Base-by-base conservation (phyloP, 92 coral and sea anemone species). In the Plumapathes pennacea region DNA sequence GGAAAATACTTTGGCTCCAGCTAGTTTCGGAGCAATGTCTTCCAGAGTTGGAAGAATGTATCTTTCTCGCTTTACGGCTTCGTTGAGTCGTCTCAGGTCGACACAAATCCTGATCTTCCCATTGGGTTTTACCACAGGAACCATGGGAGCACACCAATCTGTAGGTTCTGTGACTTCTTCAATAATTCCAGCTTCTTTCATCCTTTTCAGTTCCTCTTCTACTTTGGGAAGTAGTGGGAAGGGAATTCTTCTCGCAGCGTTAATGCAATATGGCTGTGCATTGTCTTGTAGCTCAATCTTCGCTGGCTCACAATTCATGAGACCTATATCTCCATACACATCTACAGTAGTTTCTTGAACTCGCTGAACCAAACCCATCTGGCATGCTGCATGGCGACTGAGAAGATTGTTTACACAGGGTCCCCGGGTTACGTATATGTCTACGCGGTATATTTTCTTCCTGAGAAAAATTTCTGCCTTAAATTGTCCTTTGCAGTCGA, bases 81-180 rank as follows among this genome's bases (percentile, higher is more conserved):
- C 88, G 10, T 50, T 67, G 9, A 69, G 47, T 54, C 54, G 59
- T 57, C 70, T 53, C 13, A 31, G 51, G 46, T 59, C 77, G 6
- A 74, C 83, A 8, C 79, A 82, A 9, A 74, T 82, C 11, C 80
- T 26, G n/a, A 63, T 31, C 7, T 60, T 21, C 4, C 72, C 66
- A 40, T 69, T 68, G 40, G 68, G 50, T 13, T 59, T 77, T 6
- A 54, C 53, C 5, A 68, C 68, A 0, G 40, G 72, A 18, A 73
- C 71, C 63, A 65, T 61, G 17, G 81, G 81, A 37, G 88, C 76
- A 52, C 81, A 72, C 81, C 88, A 80, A n/a, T 80, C 76, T 0
- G 77, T 81, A 21, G 88, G 77, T 57, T 80, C 36, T 18, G 48
- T 67, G 15, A 80, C 62, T 33, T 66, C 63, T 42, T 58, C 61